Percentiles rank a stretch among this genome's conserved stretches.
Conservation (phyloP, 2,113 vertebrate genomes). For the Stegostoma tigrinum region DNA sequence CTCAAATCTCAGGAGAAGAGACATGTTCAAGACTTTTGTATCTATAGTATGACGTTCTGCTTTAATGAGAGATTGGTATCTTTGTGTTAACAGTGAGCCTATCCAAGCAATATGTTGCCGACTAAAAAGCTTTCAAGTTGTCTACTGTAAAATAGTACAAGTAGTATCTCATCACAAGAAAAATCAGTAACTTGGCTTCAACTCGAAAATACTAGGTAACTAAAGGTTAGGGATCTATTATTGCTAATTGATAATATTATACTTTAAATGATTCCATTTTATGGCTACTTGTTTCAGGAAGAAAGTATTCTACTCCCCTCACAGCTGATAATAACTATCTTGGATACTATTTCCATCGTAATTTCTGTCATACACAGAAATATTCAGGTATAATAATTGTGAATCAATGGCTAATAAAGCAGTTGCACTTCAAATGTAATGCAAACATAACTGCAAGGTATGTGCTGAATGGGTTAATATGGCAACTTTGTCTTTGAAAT, state of each 20-base stretch:
- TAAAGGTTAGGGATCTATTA: not conserved
- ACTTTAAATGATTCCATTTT: not conserved
- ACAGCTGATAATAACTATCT: not conserved
- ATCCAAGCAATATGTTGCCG: not conserved
- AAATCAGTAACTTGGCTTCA: not conserved
- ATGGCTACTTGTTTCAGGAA: not conserved
- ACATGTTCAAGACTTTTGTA: not conserved
- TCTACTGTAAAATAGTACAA: too few relatives aligned
- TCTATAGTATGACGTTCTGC: not conserved
- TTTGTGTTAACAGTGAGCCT: not conserved
- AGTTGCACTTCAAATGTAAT: not conserved
- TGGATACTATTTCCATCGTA: not conserved
- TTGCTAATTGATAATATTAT: not conserved
- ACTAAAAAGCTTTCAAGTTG: not conserved
- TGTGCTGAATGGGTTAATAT: conserved; percentile 11
- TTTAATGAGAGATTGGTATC: not conserved
- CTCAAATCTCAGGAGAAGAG: not conserved
- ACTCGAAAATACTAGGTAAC: not conserved
- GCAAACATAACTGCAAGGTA: not conserved
- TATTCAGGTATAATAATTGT: not conserved
- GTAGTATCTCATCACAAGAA: not conserved
- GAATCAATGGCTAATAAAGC: not conserved
- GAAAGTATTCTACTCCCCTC: not conserved
- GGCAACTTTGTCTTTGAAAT: not conserved
- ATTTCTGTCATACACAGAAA: not conserved